These are phyloP conservation scores for Sarcophilus harrisii DNA, from an alignment of 2,797 vertebrate genomes.

Conservation along the genomic window DNA sequence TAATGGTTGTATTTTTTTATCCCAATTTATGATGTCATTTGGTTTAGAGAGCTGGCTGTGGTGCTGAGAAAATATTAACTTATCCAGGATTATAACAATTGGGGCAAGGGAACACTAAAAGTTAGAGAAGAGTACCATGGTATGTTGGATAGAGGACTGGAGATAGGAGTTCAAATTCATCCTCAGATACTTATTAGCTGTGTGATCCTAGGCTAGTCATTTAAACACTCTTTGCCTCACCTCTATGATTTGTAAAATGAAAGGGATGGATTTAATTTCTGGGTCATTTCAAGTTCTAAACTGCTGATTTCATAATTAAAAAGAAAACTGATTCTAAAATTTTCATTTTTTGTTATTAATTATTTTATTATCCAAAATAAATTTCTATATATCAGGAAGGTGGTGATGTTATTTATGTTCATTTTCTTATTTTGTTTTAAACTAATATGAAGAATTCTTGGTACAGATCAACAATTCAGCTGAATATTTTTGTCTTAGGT, in stretches of 20 bases:
- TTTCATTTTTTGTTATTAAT: neutral
- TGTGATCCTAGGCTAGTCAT: neutral
- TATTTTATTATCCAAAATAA: neutral
- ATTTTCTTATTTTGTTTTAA: neutral
- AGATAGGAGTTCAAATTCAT: neutral
- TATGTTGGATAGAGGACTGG: neutral
- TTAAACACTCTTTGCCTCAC: neutral
- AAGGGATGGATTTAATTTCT: too few species aligned
- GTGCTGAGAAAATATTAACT: neutral
- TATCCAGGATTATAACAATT: neutral
- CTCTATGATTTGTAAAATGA: neutral
- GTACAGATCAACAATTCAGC: neutral
- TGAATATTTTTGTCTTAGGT: neutral
- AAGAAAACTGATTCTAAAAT: neutral
- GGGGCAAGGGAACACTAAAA: neutral
- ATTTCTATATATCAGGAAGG: conserved; percentile 16
- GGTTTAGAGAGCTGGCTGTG: neutral
- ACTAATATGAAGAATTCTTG: neutral
- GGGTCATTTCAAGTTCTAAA: neutral
- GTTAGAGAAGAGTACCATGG: neutral
- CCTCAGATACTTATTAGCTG: neutral
- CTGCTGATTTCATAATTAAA: neutral
- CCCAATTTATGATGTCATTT: neutral
- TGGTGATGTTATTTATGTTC: neutral
- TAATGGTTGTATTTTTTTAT: neutral